Conservation (phyloP, 2,113 vertebrate genomes). For the Emydura subglobosa region DNA sequence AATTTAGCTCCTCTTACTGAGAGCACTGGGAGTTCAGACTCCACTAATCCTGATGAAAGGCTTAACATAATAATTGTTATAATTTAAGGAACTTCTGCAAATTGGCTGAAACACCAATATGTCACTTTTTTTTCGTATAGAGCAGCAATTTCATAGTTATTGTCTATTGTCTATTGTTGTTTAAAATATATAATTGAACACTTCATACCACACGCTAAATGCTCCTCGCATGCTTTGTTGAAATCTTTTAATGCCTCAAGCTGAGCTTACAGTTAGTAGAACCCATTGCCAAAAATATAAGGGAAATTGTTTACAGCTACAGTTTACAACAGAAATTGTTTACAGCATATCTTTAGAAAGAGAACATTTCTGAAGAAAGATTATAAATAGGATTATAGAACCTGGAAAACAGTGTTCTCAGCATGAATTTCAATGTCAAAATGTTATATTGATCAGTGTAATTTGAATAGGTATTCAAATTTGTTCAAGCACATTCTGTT, state of each 20-base stretch:
- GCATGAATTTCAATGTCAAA: conserved; percentile 26
- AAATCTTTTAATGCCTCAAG: not conserved
- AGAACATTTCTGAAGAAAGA: conserved; percentile 20
- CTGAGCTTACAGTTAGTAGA: conserved; percentile 21
- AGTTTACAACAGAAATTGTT: no score
- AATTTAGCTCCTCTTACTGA: not conserved
- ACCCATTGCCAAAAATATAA: conserved; percentile 15
- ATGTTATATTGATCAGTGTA: conserved; percentile 21
- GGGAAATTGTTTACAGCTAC: conserved; percentile 30
- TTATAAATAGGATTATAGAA: conserved; percentile 13
- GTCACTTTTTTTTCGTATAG: fast-evolving
- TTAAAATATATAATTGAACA: not conserved
- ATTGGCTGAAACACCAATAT: fast-evolving
- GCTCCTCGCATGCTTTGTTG: not conserved
- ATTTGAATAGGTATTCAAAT: conserved; percentile 10
- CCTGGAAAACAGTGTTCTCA: conserved; percentile 11
- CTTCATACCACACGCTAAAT: not conserved
- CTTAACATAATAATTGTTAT: not conserved
- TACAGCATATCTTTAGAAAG: conserved; percentile 20
- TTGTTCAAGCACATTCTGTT: not conserved
- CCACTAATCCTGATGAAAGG: not conserved
- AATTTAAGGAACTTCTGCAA: not conserved
- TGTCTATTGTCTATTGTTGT: not conserved
- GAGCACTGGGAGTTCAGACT: conserved; percentile 14
- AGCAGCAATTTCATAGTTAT: not conserved